Evolutionary conservation across 2,797 vertebrate genomes (phyloP).

Genomic region (Pantherophis vulpinus): DNA sequence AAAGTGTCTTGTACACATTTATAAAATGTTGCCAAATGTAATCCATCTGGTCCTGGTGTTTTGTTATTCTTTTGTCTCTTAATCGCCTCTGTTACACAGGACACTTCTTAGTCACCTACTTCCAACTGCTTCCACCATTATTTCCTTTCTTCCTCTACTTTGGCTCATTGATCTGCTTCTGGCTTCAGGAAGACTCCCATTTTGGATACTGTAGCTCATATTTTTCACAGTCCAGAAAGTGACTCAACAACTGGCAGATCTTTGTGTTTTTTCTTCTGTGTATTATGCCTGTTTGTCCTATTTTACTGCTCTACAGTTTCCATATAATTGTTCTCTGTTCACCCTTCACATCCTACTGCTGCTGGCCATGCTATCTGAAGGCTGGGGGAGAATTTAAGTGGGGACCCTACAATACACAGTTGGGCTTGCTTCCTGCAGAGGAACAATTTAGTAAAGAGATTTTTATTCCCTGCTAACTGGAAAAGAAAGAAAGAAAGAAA

Average conservation of each 20-base stretch:
- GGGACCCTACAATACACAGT: background rate
- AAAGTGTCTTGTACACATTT: too few species aligned
- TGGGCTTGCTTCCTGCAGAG: background rate
- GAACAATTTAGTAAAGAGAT: background rate
- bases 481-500: too few species aligned
- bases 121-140: too few species aligned
- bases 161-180: too few species aligned
- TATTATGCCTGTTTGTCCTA: background rate
- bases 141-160: too few species aligned
- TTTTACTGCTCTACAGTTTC: too few species aligned
- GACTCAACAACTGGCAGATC: background rate
- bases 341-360: background rate
- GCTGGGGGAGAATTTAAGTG: background rate
- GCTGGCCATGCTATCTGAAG: background rate
- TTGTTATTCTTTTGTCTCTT: too few species aligned
- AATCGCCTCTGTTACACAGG: too few species aligned
- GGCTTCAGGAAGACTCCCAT: background rate
- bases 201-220: background rate
- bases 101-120: too few species aligned
- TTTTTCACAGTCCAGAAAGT: background rate
- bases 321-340: too few species aligned
- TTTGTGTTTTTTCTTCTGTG: background rate
- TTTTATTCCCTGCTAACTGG: background rate
- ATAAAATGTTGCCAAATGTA: too few species aligned
- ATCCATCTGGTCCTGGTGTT: too few species aligned